Evolutionary conservation across 2,113 vertebrate genomes (phyloP).

Genomic region (Bettongia penicillata): DNA sequence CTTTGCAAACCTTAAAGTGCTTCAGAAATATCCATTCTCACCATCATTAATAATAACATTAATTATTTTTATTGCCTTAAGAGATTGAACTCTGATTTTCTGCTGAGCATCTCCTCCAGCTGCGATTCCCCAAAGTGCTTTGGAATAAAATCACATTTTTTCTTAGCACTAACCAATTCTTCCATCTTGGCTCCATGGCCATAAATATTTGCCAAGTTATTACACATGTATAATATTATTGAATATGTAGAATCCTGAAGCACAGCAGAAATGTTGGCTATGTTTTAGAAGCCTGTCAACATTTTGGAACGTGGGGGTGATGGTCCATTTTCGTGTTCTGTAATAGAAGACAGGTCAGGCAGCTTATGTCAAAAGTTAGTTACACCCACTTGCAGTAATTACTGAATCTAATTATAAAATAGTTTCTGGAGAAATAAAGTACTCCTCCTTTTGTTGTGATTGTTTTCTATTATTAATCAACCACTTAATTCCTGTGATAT

Average conservation of each 20-base stretch:
- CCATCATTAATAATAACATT: not conserved
- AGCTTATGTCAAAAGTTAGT: not conserved
- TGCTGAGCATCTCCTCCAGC: slow-evolving; percentile 1
- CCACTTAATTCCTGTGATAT: not conserved
- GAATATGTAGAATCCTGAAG: not conserved
- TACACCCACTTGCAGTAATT: not conserved
- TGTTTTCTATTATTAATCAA: not conserved
- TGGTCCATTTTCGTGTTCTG: not conserved
- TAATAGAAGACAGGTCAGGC: not conserved
- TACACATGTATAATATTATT: not conserved
- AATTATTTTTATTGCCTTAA: not conserved
- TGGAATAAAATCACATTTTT: slow-evolving; percentile 3
- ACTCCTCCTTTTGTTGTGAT: not conserved
- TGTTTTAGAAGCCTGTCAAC: not conserved
- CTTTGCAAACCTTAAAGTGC: not conserved
- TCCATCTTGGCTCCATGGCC: not conserved
- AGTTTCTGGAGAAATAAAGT: not conserved
- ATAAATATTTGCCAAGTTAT: not conserved
- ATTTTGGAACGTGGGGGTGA: not conserved
- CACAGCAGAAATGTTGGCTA: not conserved
- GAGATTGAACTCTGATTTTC: not conserved
- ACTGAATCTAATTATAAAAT: not conserved
- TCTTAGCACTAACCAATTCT: not conserved
- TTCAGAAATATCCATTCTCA: not conserved
- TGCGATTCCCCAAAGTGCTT: not conserved